phyloP scores from a whole-genome alignment of 2,113 vertebrate genomes.

The Alethe castanea region DNA sequence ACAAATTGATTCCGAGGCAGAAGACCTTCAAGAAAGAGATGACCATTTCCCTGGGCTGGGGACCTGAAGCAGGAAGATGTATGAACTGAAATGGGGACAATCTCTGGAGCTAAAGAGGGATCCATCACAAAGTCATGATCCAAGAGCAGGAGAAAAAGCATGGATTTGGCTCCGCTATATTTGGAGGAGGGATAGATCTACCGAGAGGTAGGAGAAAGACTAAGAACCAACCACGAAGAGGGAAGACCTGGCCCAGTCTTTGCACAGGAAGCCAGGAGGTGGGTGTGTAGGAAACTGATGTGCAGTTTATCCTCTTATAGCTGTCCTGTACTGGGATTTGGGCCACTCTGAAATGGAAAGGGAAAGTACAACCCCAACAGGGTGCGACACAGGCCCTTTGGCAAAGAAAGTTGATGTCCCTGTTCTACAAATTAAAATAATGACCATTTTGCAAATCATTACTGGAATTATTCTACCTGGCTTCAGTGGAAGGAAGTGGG shows the following conservation, averaged over 20 bases:
- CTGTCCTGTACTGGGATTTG: background rate
- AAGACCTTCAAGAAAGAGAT: background rate
- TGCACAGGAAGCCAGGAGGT: background rate
- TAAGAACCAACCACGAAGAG: background rate
- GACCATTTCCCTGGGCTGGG: background rate
- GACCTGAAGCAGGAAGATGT: background rate
- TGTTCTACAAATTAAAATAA: background rate
- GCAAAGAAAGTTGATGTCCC: background rate
- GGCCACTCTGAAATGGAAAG: background rate
- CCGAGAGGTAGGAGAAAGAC: background rate
- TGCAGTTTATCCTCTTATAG: background rate
- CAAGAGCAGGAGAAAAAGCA: background rate
- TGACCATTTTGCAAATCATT: background rate
- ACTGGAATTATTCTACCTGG: background rate
- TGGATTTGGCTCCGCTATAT: background rate
- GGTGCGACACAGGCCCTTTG: background rate
- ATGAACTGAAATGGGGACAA: background rate
- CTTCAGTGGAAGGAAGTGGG: background rate
- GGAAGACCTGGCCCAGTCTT: background rate
- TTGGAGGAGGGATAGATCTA: background rate
- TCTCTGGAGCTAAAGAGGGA: background rate
- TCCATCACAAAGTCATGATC: background rate
- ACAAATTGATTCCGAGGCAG: background rate
- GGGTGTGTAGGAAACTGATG: rapidly evolving
- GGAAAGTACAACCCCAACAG: background rate